Base-by-base conservation (phyloP, 2,797 vertebrate genomes). In the Paratrypauchen microcephalus region DNA sequence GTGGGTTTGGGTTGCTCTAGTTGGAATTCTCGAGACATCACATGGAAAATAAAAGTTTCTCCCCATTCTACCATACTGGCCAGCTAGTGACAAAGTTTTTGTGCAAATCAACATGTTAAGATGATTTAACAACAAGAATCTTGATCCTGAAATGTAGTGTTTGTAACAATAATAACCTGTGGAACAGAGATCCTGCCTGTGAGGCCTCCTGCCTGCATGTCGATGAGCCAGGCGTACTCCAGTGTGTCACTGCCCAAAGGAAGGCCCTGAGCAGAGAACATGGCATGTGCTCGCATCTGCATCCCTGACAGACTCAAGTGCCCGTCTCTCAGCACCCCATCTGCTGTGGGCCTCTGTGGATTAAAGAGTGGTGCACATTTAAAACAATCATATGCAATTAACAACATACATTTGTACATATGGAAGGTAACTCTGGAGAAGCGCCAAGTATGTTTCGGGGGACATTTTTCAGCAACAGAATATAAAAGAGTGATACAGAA, bases 141-240 rank as follows among this genome's bases (percentile, higher is more conserved):
- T 1, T 39, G 57, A 45, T 26, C 15, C 23, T 21, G 15, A 61
- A 41, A 68, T 30, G 6, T 2, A 30, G 16, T 4, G 41, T 28
- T 65, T 63, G 39, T 7, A 0, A 59, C 76, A 23, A 70, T 60
- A 80, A 74, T 68, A 74, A 98, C 98, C 96, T 99, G 98, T 60
- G 97, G 97, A 64, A 95, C 83, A 0, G 97, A 97, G 80, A 98
- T 94, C 87, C 96, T 96, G 77, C 96, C 96, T 1, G 95, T 95
- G 61, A 99, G 94, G 61, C 93, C 93, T 26, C 98, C 97, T 21
- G 96, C 94, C 86, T 99, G 97, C 73, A 99, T 91, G 73, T 99
- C 98, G 56, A 99, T 98, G 59, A 99, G 92, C 98, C 98, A 99
- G 0, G 97, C 97, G 1, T 99, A 99, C 80, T 99, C 98, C 72